Percentiles rank a stretch among this genome's conserved stretches.
Conservation (phyloP, 2,888 invertebrate species). For the Sphecodes monilicornis region DNA sequence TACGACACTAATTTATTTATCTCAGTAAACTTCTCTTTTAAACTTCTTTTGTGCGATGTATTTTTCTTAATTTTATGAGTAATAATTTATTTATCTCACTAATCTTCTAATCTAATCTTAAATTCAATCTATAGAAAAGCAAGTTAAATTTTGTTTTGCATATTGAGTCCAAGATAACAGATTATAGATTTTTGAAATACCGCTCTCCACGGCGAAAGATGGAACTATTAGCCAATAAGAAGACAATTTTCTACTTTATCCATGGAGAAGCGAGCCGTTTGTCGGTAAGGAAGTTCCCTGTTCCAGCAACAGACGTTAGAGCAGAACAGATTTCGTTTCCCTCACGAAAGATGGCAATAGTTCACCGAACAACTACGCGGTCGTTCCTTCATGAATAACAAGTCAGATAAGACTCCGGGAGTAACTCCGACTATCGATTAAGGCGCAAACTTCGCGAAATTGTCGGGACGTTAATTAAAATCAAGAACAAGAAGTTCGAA, state of each 20-base stretch:
- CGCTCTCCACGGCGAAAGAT: neutral
- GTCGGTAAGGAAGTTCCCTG: slow-evolving; percentile 70
- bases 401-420: slow-evolving; percentile 58
- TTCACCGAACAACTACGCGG: neutral
- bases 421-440: slow-evolving; percentile 69
- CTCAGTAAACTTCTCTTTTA: neutral
- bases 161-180: neutral
- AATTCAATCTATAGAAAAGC: too few species aligned
- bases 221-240: slow-evolving; percentile 2
- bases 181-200: neutral
- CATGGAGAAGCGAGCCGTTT: slow-evolving; percentile 31
- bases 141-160: too few species aligned
- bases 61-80: too few species aligned
- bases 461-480: slow-evolving; percentile 59
- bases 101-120: too few species aligned
- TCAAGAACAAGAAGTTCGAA: slow-evolving; percentile 51
- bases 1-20: neutral
- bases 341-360: slow-evolving; percentile 60
- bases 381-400: slow-evolving; percentile 52
- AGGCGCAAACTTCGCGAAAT: slow-evolving; percentile 68
- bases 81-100: too few species aligned
- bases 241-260: slow-evolving; percentile 59
- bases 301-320: neutral
- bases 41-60: too few species aligned
- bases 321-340: slow-evolving; percentile 17